A percentile compares a stretch with the other conserved stretches of the same genome.
phyloP scores from a whole-genome alignment of 1,140 invertebrate species.

The Zaprionus tsacasi region DNA sequence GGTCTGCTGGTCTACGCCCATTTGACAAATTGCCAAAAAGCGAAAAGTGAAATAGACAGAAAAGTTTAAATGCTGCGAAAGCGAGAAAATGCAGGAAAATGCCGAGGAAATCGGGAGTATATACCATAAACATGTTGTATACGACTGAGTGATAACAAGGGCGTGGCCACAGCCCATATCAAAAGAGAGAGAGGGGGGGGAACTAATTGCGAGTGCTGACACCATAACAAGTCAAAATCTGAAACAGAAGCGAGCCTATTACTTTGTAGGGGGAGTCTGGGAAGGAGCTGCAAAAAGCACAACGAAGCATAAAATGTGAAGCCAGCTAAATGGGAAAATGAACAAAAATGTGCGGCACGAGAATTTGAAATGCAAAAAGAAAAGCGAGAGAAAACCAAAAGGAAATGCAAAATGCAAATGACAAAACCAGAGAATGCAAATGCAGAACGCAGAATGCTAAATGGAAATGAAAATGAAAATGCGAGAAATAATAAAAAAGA shows the following conservation, averaged over 20 bases:
- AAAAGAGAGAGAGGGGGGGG: neutral
- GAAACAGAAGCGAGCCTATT: neutral
- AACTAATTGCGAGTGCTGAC: constrained; percentile 4
- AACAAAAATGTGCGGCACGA: constrained; percentile 56
- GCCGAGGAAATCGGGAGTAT: no score
- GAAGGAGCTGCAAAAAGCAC: constrained; percentile 49
- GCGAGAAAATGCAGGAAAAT: constrained; percentile 20
- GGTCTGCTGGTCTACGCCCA: constrained; percentile 56
- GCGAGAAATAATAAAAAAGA: constrained; percentile 23
- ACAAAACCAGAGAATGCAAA: constrained; percentile 49
- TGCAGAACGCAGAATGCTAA: constrained; percentile 37
- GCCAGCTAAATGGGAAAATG: constrained; percentile 41
- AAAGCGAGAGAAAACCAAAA: neutral
- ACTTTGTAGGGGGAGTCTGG: neutral
- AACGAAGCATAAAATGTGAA: constrained; percentile 55
- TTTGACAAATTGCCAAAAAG: constrained; percentile 74
- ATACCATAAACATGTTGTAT: no score
- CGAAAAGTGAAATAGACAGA: constrained; percentile 27
- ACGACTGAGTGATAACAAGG: neutral
- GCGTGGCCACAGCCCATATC: neutral
- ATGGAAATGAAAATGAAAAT: constrained; percentile 36
- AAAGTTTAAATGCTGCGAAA: constrained; percentile 46
- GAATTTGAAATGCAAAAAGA: constrained; percentile 59
- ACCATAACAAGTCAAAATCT: neutral
- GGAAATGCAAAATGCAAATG: constrained; percentile 74